Conservation (phyloP, 2,888 invertebrate genomes). For the Amphipoea oculea region DNA sequence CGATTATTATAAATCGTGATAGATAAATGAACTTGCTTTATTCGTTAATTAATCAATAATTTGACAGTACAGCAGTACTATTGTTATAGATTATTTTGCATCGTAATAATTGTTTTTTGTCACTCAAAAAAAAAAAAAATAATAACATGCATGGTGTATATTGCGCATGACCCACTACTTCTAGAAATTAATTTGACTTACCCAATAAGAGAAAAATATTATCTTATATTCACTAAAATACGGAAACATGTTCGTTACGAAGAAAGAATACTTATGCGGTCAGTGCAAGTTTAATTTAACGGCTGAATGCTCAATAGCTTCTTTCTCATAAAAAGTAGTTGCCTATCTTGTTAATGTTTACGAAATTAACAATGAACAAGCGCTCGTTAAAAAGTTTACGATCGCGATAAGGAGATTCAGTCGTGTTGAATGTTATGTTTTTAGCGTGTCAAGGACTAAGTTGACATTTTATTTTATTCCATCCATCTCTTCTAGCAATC, state of each 20-base stretch:
- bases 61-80: too few species aligned
- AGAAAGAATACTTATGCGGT: slow-evolving; percentile 46
- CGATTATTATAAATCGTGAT: too few species aligned
- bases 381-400: slow-evolving; percentile 80
- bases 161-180: neutral
- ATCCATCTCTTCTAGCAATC: neutral
- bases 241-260: slow-evolving; percentile 58
- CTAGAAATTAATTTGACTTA: slow-evolving; percentile 54
- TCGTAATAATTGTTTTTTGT: too few species aligned
- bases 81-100: too few species aligned
- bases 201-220: slow-evolving; percentile 65
- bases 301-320: slow-evolving; percentile 74
- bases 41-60: too few species aligned
- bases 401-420: slow-evolving; percentile 64
- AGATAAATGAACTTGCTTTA: too few species aligned
- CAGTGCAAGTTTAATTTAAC: slow-evolving; percentile 75
- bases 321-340: slow-evolving; percentile 62
- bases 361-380: slow-evolving; percentile 81
- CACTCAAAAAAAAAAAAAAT: neutral
- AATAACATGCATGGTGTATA: neutral
- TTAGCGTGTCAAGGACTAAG: slow-evolving; percentile 47
- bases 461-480: neutral
- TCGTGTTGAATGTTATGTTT: slow-evolving; percentile 55
- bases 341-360: slow-evolving; percentile 75
- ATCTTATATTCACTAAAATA: slow-evolving; percentile 56